phyloP scores from a whole-genome alignment of 2,888 invertebrate species.

The Neelides folsomi region DNA sequence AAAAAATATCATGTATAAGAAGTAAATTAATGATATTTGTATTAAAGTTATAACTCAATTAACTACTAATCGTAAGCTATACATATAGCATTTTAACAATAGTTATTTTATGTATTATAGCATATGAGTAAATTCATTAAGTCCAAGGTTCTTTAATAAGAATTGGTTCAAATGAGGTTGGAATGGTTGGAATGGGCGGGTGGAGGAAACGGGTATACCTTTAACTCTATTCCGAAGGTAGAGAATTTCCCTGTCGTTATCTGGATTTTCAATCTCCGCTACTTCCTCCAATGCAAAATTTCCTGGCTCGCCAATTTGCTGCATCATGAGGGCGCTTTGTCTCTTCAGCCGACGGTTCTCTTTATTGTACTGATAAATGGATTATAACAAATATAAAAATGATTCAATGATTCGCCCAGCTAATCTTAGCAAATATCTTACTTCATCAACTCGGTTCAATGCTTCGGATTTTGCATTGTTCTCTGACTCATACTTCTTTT shows the following conservation, averaged over 20 bases:
- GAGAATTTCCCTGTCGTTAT: conserved; percentile 26
- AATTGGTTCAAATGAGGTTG: too few relatives aligned
- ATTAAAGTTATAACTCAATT: too few relatives aligned
- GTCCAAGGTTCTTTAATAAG: too few relatives aligned
- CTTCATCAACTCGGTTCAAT: conserved; percentile 28
- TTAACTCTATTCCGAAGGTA: conserved; percentile 24
- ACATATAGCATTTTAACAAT: too few relatives aligned
- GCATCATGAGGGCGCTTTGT: conserved; percentile 51
- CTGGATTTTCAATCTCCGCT: conserved; percentile 16
- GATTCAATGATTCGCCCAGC: not conserved
- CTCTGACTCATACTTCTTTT: conserved; percentile 59
- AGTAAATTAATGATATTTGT: too few relatives aligned
- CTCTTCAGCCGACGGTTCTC: conserved; percentile 60
- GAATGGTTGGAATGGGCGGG: not conserved
- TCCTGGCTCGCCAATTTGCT: conserved; percentile 34
- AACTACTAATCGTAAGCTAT: too few relatives aligned
- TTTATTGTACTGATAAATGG: conserved; percentile 52
- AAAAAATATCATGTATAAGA: too few relatives aligned
- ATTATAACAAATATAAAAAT: too few relatives aligned
- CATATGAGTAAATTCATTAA: too few relatives aligned
- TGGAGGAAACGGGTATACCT: conserved; percentile 11
- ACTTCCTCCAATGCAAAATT: conserved; percentile 11
- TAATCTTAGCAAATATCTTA: conserved; percentile 8
- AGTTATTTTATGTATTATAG: too few relatives aligned
- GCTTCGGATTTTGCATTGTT: conserved; percentile 45